A percentile compares a stretch with the other conserved stretches of the same genome.
These are phyloP conservation scores for Streptopelia turtur DNA, from an alignment of 2,797 vertebrate genomes.

Conservation along the genomic window DNA sequence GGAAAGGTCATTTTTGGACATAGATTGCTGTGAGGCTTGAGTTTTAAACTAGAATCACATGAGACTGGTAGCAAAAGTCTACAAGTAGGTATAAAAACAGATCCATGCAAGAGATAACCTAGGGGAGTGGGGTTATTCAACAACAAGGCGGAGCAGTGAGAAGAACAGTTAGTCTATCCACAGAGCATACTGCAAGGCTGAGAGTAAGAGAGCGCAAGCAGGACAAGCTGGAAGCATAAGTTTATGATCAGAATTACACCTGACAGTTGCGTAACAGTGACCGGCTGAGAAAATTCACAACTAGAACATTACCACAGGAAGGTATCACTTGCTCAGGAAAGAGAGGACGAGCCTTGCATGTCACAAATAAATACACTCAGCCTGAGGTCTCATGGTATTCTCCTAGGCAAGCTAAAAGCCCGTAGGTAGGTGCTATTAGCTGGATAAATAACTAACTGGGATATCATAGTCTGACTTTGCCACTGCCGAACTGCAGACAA, in stretches of 20 bases:
- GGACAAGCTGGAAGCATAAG: background rate
- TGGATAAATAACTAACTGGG: background rate
- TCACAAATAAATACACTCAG: accelerated
- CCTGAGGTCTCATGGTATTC: background rate
- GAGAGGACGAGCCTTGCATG: background rate
- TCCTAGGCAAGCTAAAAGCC: background rate
- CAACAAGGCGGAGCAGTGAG: background rate
- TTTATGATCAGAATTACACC: background rate
- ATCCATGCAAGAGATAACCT: background rate
- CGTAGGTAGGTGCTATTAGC: background rate
- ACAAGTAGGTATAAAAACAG: background rate
- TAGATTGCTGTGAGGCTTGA: background rate
- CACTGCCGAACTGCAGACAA: background rate
- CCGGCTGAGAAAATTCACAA: background rate
- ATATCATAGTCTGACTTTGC: background rate
- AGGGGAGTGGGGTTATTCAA: background rate
- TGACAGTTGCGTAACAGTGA: background rate
- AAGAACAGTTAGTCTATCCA: background rate
- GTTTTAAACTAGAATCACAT: background rate
- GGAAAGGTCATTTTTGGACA: background rate
- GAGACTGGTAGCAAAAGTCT: background rate
- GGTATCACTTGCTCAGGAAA: background rate
- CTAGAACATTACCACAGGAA: background rate
- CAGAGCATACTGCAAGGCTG: background rate
- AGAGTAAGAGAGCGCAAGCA: background rate